Base-by-base conservation (phyloP, 1,140 invertebrate species). In the Campoletis sonorensis region DNA sequence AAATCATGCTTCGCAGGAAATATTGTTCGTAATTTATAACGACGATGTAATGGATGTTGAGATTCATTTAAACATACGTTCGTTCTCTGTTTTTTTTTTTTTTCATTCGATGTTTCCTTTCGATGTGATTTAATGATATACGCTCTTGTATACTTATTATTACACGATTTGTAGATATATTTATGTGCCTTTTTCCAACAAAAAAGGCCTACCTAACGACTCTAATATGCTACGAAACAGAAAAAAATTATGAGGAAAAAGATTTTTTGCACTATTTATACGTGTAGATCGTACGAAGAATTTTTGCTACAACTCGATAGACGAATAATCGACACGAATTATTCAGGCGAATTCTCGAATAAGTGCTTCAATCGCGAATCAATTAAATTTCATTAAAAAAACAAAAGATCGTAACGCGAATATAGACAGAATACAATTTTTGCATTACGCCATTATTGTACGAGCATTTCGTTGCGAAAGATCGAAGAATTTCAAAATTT, bases 211-310 rank as follows among this genome's bases (percentile, higher is more conserved):
- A 86, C 68, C 67, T 83, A 84, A 79, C 51, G 76, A 80, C 82
- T 85, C 83, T 85, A 81, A 84, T 81, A 87, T 85, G 85, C 83
- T 86, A 84, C 49, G 45, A 70, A 70, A 68, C 45, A 79, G 13
- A 54, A 49, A 26, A 4, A 33, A 33, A n/a, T n/a, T 7, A 33
- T 33, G 61, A 70, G 3, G 40, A 70, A 33, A 70, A 16, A 81
- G 79, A 85, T 86, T 86, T 88, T 88, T 88, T 87, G 86, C 87
- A 87, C 87, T 85, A 87, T 88, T 87, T 87, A 85, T 88, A 88
- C 84, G 83, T 83, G 78, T 85, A 84, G 86, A 80, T 72, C 78
- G 85, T 83, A 83, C 51, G 58, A 84, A 78, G 72, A 70, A 70
- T 85, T 85, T 85, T 84, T 84, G 82, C 83, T 83, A 85, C 83